Evolutionary conservation across 2,113 vertebrate genomes (phyloP).

Genomic region (Sclerurus mexicanus): DNA sequence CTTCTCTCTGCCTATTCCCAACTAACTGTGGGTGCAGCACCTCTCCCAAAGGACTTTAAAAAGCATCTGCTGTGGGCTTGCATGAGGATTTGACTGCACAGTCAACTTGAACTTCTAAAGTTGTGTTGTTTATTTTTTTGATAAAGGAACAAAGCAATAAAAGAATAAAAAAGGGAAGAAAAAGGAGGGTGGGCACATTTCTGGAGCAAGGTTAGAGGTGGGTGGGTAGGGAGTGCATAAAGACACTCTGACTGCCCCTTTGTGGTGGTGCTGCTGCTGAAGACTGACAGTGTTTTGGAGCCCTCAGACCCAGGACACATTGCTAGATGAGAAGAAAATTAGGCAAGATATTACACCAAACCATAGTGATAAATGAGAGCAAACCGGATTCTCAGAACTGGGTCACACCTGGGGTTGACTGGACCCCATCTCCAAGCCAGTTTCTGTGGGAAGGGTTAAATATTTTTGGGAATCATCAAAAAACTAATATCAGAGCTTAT

Average conservation of each 20-base stretch:
- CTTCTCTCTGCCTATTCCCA: background rate
- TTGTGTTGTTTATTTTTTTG: background rate
- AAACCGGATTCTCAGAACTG: background rate
- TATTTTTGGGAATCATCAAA: background rate
- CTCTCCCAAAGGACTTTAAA: background rate
- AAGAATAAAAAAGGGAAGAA: background rate
- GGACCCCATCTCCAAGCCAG: background rate
- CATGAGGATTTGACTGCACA: background rate
- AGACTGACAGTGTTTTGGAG: background rate
- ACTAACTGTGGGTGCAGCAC: background rate
- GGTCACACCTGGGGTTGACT: background rate
- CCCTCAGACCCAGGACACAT: rapidly evolving
- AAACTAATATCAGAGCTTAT: background rate
- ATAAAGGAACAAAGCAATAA: background rate
- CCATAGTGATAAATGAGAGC: rapidly evolving
- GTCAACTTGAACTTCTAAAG: background rate
- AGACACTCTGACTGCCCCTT: background rate
- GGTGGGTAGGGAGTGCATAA: background rate
- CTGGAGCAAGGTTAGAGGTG: background rate
- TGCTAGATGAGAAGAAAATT: background rate
- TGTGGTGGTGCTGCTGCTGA: background rate
- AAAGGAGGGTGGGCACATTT: background rate
- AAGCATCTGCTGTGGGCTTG: background rate
- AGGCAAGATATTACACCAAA: background rate
- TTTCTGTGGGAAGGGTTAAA: background rate